These are phyloP conservation scores for Rhaphigaster nebulosa DNA, from an alignment of 2,888 invertebrate species.

Conservation along the genomic window DNA sequence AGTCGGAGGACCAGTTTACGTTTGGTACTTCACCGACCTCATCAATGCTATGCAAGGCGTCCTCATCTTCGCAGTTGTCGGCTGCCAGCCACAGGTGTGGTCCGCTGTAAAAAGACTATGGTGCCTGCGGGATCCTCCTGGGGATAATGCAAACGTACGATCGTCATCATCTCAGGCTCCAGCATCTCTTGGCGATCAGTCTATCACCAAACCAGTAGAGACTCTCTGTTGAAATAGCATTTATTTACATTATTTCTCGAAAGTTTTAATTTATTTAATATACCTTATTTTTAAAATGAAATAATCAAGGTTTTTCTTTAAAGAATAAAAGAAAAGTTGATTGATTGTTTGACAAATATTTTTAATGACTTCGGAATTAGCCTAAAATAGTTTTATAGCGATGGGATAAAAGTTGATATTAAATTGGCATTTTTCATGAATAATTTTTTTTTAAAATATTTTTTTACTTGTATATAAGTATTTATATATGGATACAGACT, in stretches of 20 bases:
- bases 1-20: constrained; percentile 82
- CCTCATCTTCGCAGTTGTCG: constrained; percentile 89
- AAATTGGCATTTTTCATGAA: constrained; percentile 29
- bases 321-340: not conserved
- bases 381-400: not conserved
- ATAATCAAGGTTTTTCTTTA: not conserved
- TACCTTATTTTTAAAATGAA: not conserved
- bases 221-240: constrained; percentile 65
- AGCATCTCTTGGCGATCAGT: constrained; percentile 81
- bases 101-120: constrained; percentile 78
- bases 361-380: constrained; percentile 12
- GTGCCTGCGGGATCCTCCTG: constrained; percentile 74
- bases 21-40: constrained; percentile 88
- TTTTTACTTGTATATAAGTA: constrained; percentile 48
- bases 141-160: constrained; percentile 71
- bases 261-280: constrained; percentile 35
- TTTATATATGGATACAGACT: constrained; percentile 54
- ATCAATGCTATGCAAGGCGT: constrained; percentile 90
- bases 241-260: not conserved
- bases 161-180: constrained; percentile 85
- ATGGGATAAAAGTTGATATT: not conserved
- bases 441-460: not conserved
- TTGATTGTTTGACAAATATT: constrained; percentile 19
- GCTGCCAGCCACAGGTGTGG: constrained; percentile 87
- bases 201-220: constrained; percentile 66